phyloP scores from a whole-genome alignment of 2,888 invertebrate genomes.

The Euphydryas editha region DNA sequence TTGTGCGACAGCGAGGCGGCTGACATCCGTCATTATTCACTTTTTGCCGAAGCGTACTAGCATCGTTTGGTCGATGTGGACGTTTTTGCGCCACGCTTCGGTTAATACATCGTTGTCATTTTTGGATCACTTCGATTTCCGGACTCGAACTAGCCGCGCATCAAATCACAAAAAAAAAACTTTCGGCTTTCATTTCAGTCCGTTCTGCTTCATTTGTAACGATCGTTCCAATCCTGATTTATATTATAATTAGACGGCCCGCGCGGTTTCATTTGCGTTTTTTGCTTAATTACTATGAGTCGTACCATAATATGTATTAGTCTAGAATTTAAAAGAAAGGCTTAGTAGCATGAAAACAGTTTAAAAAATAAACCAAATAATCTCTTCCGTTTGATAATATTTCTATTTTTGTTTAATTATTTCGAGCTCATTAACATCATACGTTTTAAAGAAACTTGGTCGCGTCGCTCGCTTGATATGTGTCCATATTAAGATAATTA shows the following conservation, averaged over 20 bases:
- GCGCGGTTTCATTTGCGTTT: no score
- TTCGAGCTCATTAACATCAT: neutral
- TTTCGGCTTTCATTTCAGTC: constrained; percentile 44
- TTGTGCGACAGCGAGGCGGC: constrained; percentile 60
- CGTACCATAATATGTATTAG: no score
- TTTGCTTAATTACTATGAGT: no score
- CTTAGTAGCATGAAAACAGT: no score
- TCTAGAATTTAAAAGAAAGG: no score
- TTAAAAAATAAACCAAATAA: no score
- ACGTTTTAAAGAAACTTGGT: constrained; percentile 11
- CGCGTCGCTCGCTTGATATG: constrained; percentile 9
- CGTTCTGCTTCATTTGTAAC: constrained; percentile 43
- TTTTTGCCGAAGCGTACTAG: constrained; percentile 62
- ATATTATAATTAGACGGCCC: neutral
- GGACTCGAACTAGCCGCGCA: constrained; percentile 46
- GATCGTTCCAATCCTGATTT: constrained; percentile 32
- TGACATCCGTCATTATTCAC: constrained; percentile 67
- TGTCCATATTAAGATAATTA: constrained; percentile 53
- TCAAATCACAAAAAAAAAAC: constrained; percentile 55
- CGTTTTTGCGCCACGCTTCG: constrained; percentile 64
- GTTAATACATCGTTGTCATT: constrained; percentile 68
- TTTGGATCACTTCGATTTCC: constrained; percentile 65
- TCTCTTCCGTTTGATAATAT: no score
- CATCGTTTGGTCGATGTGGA: constrained; percentile 53
- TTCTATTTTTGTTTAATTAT: neutral